Evolutionary conservation across 2,113 vertebrate genomes (phyloP).

Genomic region (Syngnathus scovelli): DNA sequence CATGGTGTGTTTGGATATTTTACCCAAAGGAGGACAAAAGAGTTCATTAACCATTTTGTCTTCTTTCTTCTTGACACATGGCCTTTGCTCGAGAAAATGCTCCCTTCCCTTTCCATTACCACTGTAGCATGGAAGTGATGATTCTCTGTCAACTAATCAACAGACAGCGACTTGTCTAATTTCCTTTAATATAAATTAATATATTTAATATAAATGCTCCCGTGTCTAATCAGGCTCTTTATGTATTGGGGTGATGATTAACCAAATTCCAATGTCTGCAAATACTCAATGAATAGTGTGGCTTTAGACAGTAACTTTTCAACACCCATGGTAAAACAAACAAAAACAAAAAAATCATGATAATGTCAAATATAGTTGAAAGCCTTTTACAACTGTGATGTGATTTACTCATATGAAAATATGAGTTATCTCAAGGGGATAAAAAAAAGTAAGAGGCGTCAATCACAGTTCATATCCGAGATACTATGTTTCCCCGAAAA

Average conservation of each 20-base stretch:
- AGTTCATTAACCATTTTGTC: background rate
- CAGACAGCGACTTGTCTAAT: background rate
- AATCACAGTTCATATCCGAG: constrained; percentile 21
- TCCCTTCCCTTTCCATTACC: background rate
- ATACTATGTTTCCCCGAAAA: constrained; percentile 38
- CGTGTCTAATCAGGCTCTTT: background rate
- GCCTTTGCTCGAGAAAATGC: constrained; percentile 6
- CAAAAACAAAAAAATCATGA: background rate
- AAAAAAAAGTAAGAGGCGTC: constrained; percentile 26
- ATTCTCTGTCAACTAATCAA: background rate
- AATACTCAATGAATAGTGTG: background rate
- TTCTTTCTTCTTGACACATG: background rate
- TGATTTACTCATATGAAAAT: constrained; percentile 52
- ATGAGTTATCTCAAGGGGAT: constrained; percentile 44
- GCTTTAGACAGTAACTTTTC: background rate
- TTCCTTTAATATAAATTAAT: too few species aligned
- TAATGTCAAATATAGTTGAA: constrained; percentile 20
- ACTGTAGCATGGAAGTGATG: background rate
- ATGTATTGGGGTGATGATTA: background rate
- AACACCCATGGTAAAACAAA: background rate
- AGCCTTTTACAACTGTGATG: constrained; percentile 19
- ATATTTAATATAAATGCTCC: too few species aligned
- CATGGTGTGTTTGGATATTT: background rate
- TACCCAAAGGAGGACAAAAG: background rate
- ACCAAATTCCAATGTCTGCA: background rate